These are phyloP conservation scores for Pristiophorus japonicus DNA, from an alignment of 2,113 vertebrate genomes.

Conservation along the genomic window DNA sequence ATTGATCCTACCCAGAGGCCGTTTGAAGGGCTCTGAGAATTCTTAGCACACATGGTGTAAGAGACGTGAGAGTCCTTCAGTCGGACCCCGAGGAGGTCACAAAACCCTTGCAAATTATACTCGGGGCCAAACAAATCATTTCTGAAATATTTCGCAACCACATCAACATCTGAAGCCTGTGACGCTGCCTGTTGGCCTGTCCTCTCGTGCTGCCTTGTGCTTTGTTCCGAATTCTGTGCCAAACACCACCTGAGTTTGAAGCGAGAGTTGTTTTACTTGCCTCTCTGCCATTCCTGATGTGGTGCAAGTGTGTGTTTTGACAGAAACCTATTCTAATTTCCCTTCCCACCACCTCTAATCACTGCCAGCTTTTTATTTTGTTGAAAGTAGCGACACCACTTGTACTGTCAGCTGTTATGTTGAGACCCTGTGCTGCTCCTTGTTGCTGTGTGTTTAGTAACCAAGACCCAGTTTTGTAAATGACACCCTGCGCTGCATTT, in stretches of 20 bases:
- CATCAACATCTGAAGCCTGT: not conserved
- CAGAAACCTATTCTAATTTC: not conserved
- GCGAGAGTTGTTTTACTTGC: not conserved
- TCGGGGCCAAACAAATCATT: not conserved
- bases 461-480: not conserved
- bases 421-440: not conserved
- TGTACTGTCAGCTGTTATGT: not conserved
- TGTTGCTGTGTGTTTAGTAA: conserved; percentile 17
- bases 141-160: conserved; percentile 10
- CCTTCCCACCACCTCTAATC: not conserved
- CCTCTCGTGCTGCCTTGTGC: not conserved
- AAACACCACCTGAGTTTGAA: conserved; percentile 16
- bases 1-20: not conserved
- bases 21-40: not conserved
- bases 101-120: not conserved
- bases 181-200: not conserved
- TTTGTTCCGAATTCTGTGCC: not conserved
- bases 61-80: not conserved
- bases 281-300: not conserved
- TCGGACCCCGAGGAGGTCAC: not conserved
- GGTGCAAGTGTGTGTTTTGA: not conserved
- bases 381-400: not conserved
- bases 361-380: not conserved
- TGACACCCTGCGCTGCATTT: not conserved
- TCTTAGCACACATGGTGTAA: not conserved